Evolutionary conservation across 2,888 invertebrate species (phyloP), one percentile per base, ranked within the genome.

Genomic region (Hirtodrosophila histrioides): DNA sequence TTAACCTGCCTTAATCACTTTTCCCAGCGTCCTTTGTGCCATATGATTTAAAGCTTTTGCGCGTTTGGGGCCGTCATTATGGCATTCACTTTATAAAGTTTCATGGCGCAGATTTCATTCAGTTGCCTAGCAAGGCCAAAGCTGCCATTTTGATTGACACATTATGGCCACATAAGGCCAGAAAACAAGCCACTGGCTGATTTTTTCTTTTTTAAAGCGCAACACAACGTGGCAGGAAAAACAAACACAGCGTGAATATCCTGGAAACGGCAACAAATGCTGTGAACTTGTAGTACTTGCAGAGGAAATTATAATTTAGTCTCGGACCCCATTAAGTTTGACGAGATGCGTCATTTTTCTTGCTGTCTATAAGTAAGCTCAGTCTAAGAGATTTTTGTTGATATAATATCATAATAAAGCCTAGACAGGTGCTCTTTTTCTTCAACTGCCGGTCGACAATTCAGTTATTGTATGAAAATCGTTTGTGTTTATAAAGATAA

Each of bases 141-240:
- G n/a, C 41, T 39, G 8, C 17, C 27, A 45, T 9, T 68, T 50
- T 67, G 53, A 71, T 67, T 67, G 67, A 33, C 56, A 46, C 49
- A 49, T 54, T 67, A 53, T 41, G 53, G 48, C 17, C 51, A 53
- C 12, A 36, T 48, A 53, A 53, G 40, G 48, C 36, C 40, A 45
- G 5, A 17, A 29, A 8, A 27, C 17, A 6, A 24, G 11, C 17
- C 9, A 8, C 23, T 56, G 17, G 40, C 27, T 36, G 35, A 27
- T 2, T 17, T 39, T 2, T 17, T 39, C 8, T 35, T 27, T 7
- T 24, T 27, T 3, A 17, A 31, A 35, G 3, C 23, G 9, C 4
- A 10, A n/a, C 23, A 12, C n/a, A 9, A 0, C 1, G 27, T 3
- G 12, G 4, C 10, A 43, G n/a, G 11, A 3, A 5, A 4, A 29